Percentiles rank a stretch among this genome's conserved stretches.
Evolutionary conservation across 2,888 invertebrate genomes (phyloP).

Genomic region (Rosalia funebris): DNA sequence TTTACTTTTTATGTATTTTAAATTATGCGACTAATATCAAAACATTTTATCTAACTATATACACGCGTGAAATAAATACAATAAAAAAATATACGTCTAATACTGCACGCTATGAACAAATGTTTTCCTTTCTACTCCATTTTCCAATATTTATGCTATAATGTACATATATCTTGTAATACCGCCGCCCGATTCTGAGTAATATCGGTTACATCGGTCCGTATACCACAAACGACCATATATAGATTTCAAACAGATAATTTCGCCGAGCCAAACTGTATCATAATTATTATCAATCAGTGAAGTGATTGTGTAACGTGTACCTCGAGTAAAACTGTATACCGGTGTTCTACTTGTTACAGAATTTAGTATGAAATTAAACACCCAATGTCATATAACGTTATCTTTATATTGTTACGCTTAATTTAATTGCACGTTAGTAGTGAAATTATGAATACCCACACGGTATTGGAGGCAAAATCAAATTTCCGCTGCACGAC

Average conservation of each 20-base stretch:
- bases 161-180: too few species aligned
- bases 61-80: too few species aligned
- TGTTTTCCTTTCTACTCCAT: too few species aligned
- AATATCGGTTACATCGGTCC: background rate
- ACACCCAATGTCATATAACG: slow-evolving; percentile 8
- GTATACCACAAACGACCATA: background rate
- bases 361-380: slow-evolving; percentile 18
- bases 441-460: background rate
- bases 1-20: too few species aligned
- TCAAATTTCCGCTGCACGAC: too few species aligned
- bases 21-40: too few species aligned
- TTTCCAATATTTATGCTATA: too few species aligned
- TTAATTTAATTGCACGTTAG: background rate
- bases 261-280: background rate
- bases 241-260: background rate
- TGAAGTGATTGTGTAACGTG: background rate
- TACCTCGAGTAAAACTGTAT: background rate
- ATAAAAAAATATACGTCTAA: too few species aligned
- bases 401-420: background rate
- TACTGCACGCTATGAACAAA: too few species aligned
- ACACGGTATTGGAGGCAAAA: too few species aligned
- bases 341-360: slow-evolving; percentile 13
- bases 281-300: background rate
- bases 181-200: background rate
- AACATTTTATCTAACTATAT: too few species aligned